Evolutionary conservation across 2,113 vertebrate species (phyloP).

Genomic region (Heterotis niloticus): DNA sequence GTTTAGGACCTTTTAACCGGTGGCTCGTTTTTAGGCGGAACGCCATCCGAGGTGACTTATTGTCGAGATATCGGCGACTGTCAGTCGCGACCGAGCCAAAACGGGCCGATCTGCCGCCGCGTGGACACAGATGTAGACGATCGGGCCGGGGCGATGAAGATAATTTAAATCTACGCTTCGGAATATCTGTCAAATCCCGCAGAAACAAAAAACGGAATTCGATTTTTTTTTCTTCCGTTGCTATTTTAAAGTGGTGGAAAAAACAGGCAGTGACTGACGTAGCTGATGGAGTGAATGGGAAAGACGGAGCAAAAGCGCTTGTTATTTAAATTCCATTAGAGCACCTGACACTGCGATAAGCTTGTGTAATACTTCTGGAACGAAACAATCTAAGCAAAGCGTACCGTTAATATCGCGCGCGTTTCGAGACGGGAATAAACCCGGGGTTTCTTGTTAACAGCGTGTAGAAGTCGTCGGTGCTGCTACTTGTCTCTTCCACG

Average conservation of each 20-base stretch:
- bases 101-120: neutral
- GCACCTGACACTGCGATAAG: neutral
- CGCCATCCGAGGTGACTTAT: too few species aligned
- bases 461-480: neutral
- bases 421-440: neutral
- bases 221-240: too few species aligned
- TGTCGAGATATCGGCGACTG: too few species aligned
- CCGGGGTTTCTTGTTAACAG: too few species aligned
- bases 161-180: neutral
- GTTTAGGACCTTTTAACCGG: too few species aligned
- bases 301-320: neutral
- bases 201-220: neutral
- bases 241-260: too few species aligned
- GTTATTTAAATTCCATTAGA: slow-evolving; percentile 7
- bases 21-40: too few species aligned
- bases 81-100: too few species aligned
- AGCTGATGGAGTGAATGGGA: too few species aligned
- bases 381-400: neutral
- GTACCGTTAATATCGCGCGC: neutral
- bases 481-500: neutral
- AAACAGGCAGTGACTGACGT: too few species aligned
- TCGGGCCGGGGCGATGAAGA: neutral
- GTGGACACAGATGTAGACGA: neutral
- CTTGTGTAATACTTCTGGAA: neutral
- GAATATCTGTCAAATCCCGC: slow-evolving; percentile 8